Conservation (phyloP, 2,888 invertebrate species). For the Trissolcus brochymenae region DNA sequence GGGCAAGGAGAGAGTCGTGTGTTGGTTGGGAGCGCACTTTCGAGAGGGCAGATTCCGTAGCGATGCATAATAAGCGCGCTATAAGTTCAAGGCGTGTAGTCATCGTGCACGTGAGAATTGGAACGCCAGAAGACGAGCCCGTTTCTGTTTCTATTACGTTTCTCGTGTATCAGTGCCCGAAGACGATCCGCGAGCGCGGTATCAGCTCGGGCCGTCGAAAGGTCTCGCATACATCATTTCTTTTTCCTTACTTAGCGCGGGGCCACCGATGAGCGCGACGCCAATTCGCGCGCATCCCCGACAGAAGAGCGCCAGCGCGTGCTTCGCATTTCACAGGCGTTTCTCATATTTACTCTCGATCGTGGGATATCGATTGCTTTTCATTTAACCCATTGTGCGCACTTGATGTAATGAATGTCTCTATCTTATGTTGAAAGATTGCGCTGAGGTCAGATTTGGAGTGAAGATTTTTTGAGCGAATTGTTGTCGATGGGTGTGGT, state of each 20-base stretch:
- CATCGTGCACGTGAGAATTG: conserved; percentile 74
- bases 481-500: not conserved
- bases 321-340: conserved; percentile 8
- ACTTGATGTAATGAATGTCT: conserved; percentile 19
- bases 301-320: conserved; percentile 14
- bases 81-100: conserved; percentile 64
- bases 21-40: conserved; percentile 53
- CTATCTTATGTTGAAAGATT: conserved; percentile 19
- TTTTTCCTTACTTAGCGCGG: conserved; percentile 11
- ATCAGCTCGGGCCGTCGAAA: conserved; percentile 43
- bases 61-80: conserved; percentile 66
- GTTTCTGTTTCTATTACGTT: conserved; percentile 58
- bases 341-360: conserved; percentile 28
- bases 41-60: conserved; percentile 63
- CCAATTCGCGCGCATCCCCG: conserved; percentile 8
- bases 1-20: conserved; percentile 52
- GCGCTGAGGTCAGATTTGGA: conserved; percentile 14
- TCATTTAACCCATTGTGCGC: conserved; percentile 16
- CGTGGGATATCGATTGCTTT: conserved; percentile 34
- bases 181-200: conserved; percentile 47
- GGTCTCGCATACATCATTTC: conserved; percentile 49
- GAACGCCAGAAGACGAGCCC: conserved; percentile 68
- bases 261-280: conserved; percentile 20
- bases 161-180: conserved; percentile 44
- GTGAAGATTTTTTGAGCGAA: conserved; percentile 2